A percentile compares a stretch with the other conserved stretches of the same genome.
Conservation (phyloP, 53 echinoderm and acorn worm species). For the Pentamera pediparva region DNA sequence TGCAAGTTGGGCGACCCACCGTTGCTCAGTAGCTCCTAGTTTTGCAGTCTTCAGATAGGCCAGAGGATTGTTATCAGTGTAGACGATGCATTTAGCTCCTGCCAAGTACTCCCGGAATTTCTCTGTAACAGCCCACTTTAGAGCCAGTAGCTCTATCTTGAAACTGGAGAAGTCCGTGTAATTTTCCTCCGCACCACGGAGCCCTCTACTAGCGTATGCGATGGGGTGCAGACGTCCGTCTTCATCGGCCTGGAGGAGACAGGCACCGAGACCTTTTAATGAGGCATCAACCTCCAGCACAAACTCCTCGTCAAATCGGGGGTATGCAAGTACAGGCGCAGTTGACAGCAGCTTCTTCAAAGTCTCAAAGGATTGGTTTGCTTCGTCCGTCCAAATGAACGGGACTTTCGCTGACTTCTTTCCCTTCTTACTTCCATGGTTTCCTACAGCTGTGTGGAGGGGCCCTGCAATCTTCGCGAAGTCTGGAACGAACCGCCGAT, state of each 20-base stretch:
- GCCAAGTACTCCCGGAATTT: slow-evolving; percentile 25
- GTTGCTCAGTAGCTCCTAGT: slow-evolving; percentile 1
- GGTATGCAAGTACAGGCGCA: slow-evolving; percentile 40
- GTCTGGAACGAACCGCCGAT: slow-evolving; percentile 38
- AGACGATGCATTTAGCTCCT: background rate
- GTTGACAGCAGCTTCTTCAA: slow-evolving; percentile 18
- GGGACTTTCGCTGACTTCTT: background rate
- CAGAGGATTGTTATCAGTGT: slow-evolving; percentile 7
- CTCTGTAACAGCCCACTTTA: slow-evolving; percentile 46
- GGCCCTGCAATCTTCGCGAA: slow-evolving; percentile 43
- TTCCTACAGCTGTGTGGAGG: slow-evolving; percentile 24
- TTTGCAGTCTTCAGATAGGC: slow-evolving; percentile 13
- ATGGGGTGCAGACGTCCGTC: slow-evolving; percentile 17
- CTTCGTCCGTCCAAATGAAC: slow-evolving; percentile 29
- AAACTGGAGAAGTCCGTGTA: slow-evolving; percentile 42
- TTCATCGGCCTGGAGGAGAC: slow-evolving; percentile 12
- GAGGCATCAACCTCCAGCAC: slow-evolving; percentile 47
- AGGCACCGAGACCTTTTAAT: slow-evolving; percentile 31
- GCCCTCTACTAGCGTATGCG: slow-evolving; percentile 42
- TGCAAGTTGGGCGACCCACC: slow-evolving; percentile 19
- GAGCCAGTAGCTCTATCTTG: slow-evolving; percentile 23
- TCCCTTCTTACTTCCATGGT: background rate
- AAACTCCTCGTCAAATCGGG: slow-evolving; percentile 35
- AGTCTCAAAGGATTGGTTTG: slow-evolving; percentile 26
- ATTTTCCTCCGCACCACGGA: slow-evolving; percentile 24